Evolutionary conservation across 2,113 vertebrate species (phyloP).

Genomic region (Phalacrocorax pelagicus): DNA sequence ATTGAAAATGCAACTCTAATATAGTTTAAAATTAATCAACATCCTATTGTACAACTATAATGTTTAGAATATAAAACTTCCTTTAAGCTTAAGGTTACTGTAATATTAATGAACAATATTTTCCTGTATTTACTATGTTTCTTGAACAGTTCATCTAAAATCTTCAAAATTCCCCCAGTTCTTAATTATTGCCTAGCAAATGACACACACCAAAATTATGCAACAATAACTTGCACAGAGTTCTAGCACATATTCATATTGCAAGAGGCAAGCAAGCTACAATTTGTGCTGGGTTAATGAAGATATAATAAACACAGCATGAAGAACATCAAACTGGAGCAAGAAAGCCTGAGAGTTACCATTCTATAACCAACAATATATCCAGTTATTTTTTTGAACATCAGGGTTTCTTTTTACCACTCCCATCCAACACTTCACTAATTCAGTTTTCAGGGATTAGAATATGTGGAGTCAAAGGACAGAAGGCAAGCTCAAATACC

Average conservation of each 20-base stretch:
- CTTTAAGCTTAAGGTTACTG: not conserved
- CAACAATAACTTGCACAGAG: not conserved
- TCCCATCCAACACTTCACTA: not conserved
- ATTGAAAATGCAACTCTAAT: not conserved
- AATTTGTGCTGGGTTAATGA: not conserved
- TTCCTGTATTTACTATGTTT: not conserved
- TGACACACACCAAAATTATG: not conserved
- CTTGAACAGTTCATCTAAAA: not conserved
- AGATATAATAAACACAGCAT: not conserved
- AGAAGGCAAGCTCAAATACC: not conserved
- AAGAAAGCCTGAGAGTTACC: not conserved
- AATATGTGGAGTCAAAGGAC: not conserved
- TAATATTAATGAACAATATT: not conserved
- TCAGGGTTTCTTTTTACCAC: not conserved
- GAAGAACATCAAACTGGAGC: not conserved
- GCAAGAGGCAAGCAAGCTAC: not conserved
- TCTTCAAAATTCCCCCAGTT: not conserved
- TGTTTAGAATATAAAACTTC: not conserved
- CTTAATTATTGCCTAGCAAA: not conserved
- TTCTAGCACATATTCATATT: not conserved
- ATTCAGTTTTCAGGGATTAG: not conserved
- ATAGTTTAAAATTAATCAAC: not conserved
- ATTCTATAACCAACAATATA: not conserved
- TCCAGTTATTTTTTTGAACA: not conserved
- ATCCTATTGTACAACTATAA: not conserved